Evolutionary conservation across 2,888 invertebrate genomes (phyloP).

Genomic region (Sarcophaga caerulescens): DNA sequence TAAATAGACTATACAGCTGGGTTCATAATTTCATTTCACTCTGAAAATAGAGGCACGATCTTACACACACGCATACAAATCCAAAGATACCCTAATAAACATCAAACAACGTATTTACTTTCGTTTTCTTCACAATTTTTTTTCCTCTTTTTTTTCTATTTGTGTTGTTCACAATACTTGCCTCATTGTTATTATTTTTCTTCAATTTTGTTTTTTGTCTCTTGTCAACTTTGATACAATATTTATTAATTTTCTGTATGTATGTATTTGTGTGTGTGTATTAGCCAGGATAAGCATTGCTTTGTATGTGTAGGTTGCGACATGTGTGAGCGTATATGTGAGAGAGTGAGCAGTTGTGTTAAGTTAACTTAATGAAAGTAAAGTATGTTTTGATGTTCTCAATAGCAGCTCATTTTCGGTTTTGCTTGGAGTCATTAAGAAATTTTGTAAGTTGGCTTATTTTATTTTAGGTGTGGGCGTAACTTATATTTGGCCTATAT

Average conservation of each 20-base stretch:
- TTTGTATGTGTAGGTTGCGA: neutral
- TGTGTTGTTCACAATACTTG: too few species aligned
- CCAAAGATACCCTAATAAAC: too few species aligned
- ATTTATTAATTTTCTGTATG: neutral
- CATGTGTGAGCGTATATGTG: neutral
- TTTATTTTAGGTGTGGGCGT: neutral
- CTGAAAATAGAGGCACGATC: too few species aligned
- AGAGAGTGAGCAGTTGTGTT: neutral
- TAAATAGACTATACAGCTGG: too few species aligned
- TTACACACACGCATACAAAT: too few species aligned
- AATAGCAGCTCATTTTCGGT: conserved; percentile 30
- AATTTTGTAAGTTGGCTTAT: neutral
- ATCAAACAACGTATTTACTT: too few species aligned
- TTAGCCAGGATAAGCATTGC: neutral
- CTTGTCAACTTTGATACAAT: too few species aligned
- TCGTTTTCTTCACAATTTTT: too few species aligned
- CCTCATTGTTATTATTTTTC: too few species aligned
- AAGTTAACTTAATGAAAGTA: conserved; percentile 38
- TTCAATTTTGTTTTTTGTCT: too few species aligned
- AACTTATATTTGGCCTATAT: neutral
- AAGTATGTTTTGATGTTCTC: conserved; percentile 48
- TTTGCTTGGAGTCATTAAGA: conserved; percentile 19
- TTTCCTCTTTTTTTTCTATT: too few species aligned
- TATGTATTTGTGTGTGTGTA: neutral
- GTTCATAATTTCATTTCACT: too few species aligned